Base-by-base conservation (phyloP, 2,797 vertebrate species). In the Iguana delicatissima region DNA sequence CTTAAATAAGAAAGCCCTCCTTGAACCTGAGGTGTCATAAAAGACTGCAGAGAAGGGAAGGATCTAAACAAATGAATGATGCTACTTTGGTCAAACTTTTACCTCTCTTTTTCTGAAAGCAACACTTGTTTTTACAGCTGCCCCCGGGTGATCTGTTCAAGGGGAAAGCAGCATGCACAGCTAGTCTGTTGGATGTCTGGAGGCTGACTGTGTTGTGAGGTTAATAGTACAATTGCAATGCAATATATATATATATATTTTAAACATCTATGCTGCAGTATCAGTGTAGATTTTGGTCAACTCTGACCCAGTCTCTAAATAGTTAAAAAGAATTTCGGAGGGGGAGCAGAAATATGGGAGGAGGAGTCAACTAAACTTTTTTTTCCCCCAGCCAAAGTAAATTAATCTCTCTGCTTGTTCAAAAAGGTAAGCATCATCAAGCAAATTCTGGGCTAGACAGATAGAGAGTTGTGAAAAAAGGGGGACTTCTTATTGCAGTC, bases 281-380 rank as follows among this genome's bases (percentile, higher is more conserved):
- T 89, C 87, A 59, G 72, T 7, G 87, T 90, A 92, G 73, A 6
- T 74, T 87, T 67, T 82, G 14, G 6, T 14, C 92, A 89, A 89
- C 89, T 92, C 89, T 74, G 89, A 69, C 26, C 86, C 94, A 94
- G 96, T 86, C 92, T 95, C 94, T 92, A 95, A 96, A 89, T 96
- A 96, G 96, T 96, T 96, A 96, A 96, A 96, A 92, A 92, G 86
- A 87, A 96, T 82, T 77, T 64, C 88, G 16, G 86, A 69, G 94
- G 93, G 91, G 92, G 92, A 80, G 90, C 57, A 87, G 92, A 85
- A 92, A 74, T 94, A 95, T 72, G 72, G 86, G 95, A 93, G 96
- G 96, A 95, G 96, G 96, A 96, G 96, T 95, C 92, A 96, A 1
- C 62, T 80, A 77, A 85, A 87, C 82, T 95, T 80, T 38, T 69